These are phyloP conservation scores for Carduelis carduelis DNA, from an alignment of 2,797 vertebrate genomes.

Conservation along the genomic window DNA sequence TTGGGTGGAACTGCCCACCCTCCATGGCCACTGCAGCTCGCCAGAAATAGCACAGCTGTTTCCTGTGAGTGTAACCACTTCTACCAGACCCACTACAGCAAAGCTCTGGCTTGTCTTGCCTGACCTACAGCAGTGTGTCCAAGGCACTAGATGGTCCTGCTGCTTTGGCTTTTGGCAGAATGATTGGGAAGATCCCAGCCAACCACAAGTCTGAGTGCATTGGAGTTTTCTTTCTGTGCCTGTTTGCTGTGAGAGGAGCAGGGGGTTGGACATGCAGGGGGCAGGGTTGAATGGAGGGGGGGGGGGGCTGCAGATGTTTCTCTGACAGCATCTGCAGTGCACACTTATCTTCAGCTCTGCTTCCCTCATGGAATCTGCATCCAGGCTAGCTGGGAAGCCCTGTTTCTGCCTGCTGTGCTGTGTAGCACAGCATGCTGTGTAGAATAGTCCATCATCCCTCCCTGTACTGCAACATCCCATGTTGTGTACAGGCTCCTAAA, in stretches of 20 bases:
- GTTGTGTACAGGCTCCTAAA: neutral
- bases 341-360: neutral
- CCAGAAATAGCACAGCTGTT: neutral
- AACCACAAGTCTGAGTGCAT: neutral
- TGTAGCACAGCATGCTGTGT: too few species aligned
- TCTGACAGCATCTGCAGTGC: neutral
- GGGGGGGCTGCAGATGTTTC: neutral
- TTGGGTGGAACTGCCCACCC: neutral
- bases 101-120: neutral
- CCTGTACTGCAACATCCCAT: neutral
- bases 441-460: neutral
- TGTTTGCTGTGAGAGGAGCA: neutral
- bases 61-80: fast-evolving
- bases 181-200: neutral
- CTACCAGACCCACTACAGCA: neutral
- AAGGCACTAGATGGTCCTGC: neutral
- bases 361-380: neutral
- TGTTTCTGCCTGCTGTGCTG: neutral
- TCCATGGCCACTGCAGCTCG: neutral
- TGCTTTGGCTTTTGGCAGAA: neutral
- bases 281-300: fast-evolving
- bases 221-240: neutral
- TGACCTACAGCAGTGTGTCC: neutral
- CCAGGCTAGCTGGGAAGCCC: neutral
- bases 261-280: fast-evolving